Conservation (phyloP, 2,113 vertebrate species). For the Xenopus laevis region DNA sequence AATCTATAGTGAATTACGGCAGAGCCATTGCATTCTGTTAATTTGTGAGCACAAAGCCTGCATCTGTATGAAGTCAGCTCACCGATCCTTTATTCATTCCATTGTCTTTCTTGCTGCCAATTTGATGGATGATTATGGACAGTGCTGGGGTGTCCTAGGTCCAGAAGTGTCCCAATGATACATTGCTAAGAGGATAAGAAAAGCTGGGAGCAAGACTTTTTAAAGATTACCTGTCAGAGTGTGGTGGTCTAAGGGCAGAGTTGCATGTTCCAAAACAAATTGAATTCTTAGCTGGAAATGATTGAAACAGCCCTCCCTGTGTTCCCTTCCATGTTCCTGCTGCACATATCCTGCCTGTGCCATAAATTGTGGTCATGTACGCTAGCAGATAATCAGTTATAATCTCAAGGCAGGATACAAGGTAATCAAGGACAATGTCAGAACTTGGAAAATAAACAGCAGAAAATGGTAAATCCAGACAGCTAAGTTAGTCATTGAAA, state of each 20-base stretch:
- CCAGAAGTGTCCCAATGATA: constrained; percentile 27
- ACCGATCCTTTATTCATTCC: not conserved
- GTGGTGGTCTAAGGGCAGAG: constrained; percentile 22
- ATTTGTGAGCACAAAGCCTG: too few relatives aligned
- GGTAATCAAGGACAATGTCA: too few relatives aligned
- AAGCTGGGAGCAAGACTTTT: constrained; percentile 14
- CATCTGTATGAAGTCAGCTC: too few relatives aligned
- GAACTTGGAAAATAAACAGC: too few relatives aligned
- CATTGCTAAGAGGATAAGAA: constrained; percentile 9
- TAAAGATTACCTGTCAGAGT: constrained; percentile 34
- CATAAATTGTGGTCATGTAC: too few relatives aligned
- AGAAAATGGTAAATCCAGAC: too few relatives aligned
- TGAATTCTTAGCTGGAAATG: constrained; percentile 26
- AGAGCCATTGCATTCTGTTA: too few relatives aligned
- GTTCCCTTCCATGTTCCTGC: constrained; percentile 4
- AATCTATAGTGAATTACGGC: too few relatives aligned
- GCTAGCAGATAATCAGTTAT: too few relatives aligned
- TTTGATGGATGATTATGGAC: constrained; percentile 17
- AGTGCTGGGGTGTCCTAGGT: not conserved
- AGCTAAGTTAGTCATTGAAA: too few relatives aligned
- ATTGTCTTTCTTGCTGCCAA: not conserved
- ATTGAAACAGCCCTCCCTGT: constrained; percentile 12
- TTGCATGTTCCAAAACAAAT: constrained; percentile 27
- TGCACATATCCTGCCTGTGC: too few relatives aligned
- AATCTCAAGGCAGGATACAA: too few relatives aligned